These are phyloP conservation scores for Lepidocolaptes lacrymiger DNA, from an alignment of 2,797 vertebrate species.

Conservation along the genomic window DNA sequence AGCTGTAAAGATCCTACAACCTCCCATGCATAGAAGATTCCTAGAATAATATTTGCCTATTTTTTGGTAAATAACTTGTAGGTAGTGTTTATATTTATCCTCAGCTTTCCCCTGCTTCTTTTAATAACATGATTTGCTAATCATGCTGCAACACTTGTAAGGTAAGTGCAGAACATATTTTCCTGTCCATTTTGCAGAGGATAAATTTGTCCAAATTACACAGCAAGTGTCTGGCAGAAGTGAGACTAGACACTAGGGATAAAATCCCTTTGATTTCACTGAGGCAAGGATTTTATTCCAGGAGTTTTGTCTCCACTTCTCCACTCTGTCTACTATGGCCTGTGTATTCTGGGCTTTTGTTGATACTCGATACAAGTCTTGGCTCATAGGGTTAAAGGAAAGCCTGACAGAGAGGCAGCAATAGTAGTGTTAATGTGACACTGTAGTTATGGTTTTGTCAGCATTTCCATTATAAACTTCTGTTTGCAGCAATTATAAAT, in stretches of 20 bases:
- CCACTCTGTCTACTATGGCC: background rate
- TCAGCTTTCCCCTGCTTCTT: background rate
- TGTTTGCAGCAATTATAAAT: conserved; percentile 49
- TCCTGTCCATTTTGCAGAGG: conserved; percentile 38
- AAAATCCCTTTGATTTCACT: conserved; percentile 44
- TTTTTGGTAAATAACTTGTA: background rate
- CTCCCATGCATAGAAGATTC: background rate
- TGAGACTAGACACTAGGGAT: conserved; percentile 7
- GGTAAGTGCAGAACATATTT: conserved; percentile 39
- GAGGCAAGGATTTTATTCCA: conserved; percentile 20
- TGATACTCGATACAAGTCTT: background rate
- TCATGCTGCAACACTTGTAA: conserved; percentile 20
- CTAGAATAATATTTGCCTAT: conserved; percentile 14
- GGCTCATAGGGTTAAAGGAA: conserved; percentile 34
- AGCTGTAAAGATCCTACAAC: background rate
- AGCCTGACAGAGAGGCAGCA: background rate
- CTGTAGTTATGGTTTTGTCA: conserved; percentile 46
- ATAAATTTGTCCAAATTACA: conserved; percentile 42
- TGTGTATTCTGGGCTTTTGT: conserved; percentile 9
- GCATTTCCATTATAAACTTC: conserved; percentile 44
- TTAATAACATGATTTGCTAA: conserved; percentile 15
- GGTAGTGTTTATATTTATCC: conserved; percentile 15
- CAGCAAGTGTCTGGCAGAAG: conserved; percentile 46
- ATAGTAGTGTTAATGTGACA: background rate
- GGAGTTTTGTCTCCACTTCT: background rate